phyloP scores from a whole-genome alignment of 2,113 vertebrate species.

The Amazona vittata region DNA sequence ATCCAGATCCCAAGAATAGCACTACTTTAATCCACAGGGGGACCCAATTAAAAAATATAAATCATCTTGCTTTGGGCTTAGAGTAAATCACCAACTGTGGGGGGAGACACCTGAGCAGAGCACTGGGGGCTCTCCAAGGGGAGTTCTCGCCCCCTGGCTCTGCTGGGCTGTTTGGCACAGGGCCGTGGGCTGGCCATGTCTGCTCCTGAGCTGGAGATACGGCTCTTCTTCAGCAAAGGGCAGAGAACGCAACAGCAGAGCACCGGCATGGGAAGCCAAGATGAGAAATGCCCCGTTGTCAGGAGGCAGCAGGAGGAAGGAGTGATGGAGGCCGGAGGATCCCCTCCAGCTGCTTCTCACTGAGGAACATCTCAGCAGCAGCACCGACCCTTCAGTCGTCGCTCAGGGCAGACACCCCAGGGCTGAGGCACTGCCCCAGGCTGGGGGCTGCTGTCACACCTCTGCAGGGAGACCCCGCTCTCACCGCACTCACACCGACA shows the following conservation, averaged over 20 bases:
- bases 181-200: not conserved
- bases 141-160: rapidly evolving
- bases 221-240: not conserved
- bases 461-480: not conserved
- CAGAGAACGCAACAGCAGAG: not conserved
- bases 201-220: not conserved
- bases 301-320: not conserved
- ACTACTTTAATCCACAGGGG: conserved; percentile 5
- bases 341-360: not conserved
- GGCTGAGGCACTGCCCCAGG: not conserved
- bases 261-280: not conserved
- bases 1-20: not conserved
- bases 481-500: rapidly evolving
- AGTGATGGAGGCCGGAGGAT: not conserved
- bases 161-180: not conserved
- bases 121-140: not conserved
- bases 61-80: not conserved
- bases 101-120: not conserved
- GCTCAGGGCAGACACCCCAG: not conserved
- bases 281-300: not conserved
- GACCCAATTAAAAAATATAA: conserved; percentile 29
- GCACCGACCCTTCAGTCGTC: not conserved
- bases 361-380: not conserved
- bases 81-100: not conserved
- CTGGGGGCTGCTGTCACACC: not conserved